Conservation (phyloP, 2,888 invertebrate species). For the Heterodera filipjevi region DNA sequence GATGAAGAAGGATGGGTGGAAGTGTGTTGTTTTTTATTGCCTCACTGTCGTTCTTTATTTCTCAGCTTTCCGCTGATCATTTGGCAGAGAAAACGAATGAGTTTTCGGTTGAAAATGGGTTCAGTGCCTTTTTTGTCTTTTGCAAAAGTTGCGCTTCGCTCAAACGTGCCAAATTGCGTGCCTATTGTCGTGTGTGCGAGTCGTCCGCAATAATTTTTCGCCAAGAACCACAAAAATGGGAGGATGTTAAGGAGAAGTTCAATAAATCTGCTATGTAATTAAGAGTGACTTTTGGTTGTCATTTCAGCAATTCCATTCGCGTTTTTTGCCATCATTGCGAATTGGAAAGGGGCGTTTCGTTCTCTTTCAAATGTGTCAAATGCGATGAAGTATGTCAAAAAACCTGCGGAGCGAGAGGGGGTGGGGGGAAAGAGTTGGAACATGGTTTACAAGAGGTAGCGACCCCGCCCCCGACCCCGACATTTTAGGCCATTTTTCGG, state of each 20-base stretch:
- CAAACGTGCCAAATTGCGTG: slow-evolving; percentile 48
- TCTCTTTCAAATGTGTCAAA: slow-evolving; percentile 51
- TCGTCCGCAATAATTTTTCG: slow-evolving; percentile 46
- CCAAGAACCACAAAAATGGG: slow-evolving; percentile 48
- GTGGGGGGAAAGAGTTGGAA: not conserved
- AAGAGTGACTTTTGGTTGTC: not conserved
- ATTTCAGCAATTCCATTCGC: slow-evolving; percentile 42
- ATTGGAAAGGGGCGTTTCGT: slow-evolving; percentile 36
- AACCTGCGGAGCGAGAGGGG: not conserved
- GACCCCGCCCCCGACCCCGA: too few species aligned
- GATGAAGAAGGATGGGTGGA: slow-evolving; percentile 5
- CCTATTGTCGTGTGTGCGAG: slow-evolving; percentile 47
- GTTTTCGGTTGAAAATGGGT: not conserved
- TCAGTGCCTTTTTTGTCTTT: slow-evolving; percentile 50
- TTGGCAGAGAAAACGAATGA: not conserved
- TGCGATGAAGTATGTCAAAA: slow-evolving; percentile 43
- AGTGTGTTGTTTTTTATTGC: not conserved
- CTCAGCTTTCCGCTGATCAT: not conserved
- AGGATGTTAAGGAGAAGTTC: slow-evolving; percentile 48
- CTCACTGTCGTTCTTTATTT: not conserved
- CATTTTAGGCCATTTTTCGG: too few species aligned
- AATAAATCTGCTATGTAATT: not conserved
- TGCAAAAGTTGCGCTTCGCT: slow-evolving; percentile 50
- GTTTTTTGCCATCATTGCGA: slow-evolving; percentile 45
- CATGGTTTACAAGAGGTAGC: not conserved